Evolutionary conservation across 2,888 invertebrate species (phyloP), one percentile per base, ranked within the genome.

Genomic region (Drosophila subsilvestris): DNA sequence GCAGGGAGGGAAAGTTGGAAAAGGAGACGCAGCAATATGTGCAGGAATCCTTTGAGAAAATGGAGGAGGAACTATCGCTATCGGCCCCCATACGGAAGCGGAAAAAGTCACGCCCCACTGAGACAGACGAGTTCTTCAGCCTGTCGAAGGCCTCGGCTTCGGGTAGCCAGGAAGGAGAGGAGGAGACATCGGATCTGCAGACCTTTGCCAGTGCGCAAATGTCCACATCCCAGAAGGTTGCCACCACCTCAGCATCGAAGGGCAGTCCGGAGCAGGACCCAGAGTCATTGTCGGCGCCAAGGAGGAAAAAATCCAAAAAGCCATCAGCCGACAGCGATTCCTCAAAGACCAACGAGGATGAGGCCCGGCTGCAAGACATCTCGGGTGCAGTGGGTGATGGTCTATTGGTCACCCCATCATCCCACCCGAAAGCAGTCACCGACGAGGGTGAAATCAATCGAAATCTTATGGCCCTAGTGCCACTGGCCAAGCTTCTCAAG

Each of bases 151-250:
- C 94, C 6, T 94, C 84, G 93, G 88, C 81, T 2, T 91, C 89
- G 27, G 72, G 71, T 12, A 57, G 80, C 45, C 42, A 68, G 37
- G 37, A 37, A 29, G 68, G 44, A 3, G 94, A 73, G 60, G 94
- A 94, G 56, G 95, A 95, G 58, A 95, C 94, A 81, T 95, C 95
- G 45, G 95, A 94, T 69, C 91, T 94, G 69, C 94, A 94, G 80
- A 94, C 94, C 68, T 95, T 94, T 91, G 95, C 94, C 27, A 95
- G 95, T 88, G 95, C 95, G 0, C 93, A 93, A 74, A 94, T 94
- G 90, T 94, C 83, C 8, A 65, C 79, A 9, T 83, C 83, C 0
- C 78, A 79, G 43, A 79, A 80, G 54, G 66, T 22, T 0, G 55
- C 57, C 6, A 48, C 50, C 9, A 42, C 44, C 4, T 63, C 53